phyloP scores from a whole-genome alignment of 2,113 vertebrate genomes.

The Montifringilla adamsi region DNA sequence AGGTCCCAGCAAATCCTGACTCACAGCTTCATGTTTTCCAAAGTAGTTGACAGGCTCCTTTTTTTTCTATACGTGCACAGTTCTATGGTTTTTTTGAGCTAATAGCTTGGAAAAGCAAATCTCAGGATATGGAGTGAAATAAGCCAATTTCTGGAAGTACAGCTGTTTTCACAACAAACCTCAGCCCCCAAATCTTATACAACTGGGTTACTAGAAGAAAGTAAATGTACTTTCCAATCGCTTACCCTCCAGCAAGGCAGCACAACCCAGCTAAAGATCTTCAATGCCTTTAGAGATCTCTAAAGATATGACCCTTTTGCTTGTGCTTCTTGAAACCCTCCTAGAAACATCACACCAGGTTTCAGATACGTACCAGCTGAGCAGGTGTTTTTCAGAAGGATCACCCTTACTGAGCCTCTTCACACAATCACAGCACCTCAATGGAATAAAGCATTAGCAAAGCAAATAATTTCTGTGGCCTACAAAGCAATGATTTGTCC shows the following conservation, averaged over 20 bases:
- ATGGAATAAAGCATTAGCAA: rapidly evolving
- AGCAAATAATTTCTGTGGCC: neutral
- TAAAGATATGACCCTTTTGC: neutral
- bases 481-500: neutral
- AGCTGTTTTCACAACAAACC: neutral
- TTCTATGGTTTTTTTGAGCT: neutral
- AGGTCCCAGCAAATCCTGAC: neutral
- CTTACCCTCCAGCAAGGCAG: neutral
- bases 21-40: neutral
- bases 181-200: neutral
- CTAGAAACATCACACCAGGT: neutral
- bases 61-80: rapidly evolving
- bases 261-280: neutral
- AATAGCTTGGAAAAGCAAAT: neutral
- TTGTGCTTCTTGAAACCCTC: neutral
- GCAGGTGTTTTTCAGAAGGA: neutral
- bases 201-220: neutral
- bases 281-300: neutral
- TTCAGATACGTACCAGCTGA: neutral
- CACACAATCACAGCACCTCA: neutral
- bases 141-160: neutral
- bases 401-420: neutral
- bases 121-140: neutral
- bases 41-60: neutral
- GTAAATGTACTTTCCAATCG: neutral